Base-by-base conservation (phyloP, 2,888 invertebrate species). In the Drosophila sordidapex region DNA sequence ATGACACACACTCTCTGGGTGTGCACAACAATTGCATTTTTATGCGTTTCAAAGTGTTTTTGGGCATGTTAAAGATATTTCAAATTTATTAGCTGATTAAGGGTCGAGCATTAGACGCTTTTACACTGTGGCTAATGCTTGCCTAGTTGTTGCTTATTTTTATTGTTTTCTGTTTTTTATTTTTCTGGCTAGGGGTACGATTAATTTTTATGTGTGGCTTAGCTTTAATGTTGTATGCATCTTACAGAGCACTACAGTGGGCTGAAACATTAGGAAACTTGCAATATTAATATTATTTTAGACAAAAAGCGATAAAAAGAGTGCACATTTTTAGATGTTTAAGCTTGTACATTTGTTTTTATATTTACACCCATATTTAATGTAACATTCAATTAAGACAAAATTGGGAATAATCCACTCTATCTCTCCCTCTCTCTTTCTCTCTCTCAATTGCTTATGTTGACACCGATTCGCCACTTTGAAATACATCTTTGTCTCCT, bases 11-110 rank as follows among this genome's bases (percentile, higher is more conserved):
- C 21, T 51, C 29, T 31, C 46, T 48, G 70, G 66, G 59, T 65
- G 59, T 62, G 69, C 70, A 63, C 64, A 77, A 69, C 76, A 88
- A 82, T 86, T 86, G 88, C 82, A 82, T 75, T 86, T 87, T 86
- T 79, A 83, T 83, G 77, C 70, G 74, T 76, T 82, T 76, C 81
- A 68, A 88, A 87, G 86, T 87, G 88, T 87, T 87, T 82, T 62
- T 65, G 52, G 87, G 76, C 87, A 81, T 85, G 82, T 82, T 58
- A 18, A 27, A 63, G 70, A 78, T 83, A 81, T 59, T 52, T 52
- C 38, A 65, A 72, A 83, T 76, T 71, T 87, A 85, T 72, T 48
- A 46, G 49, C 56, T 64, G 76, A 84, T 83, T 83, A 53, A 56
- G 54, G 71, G 46, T 40, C 31, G 29, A 46, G 51, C 76, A 57